Evolutionary conservation across 1,140 invertebrate species (phyloP).

Genomic region (Apis dorsata): DNA sequence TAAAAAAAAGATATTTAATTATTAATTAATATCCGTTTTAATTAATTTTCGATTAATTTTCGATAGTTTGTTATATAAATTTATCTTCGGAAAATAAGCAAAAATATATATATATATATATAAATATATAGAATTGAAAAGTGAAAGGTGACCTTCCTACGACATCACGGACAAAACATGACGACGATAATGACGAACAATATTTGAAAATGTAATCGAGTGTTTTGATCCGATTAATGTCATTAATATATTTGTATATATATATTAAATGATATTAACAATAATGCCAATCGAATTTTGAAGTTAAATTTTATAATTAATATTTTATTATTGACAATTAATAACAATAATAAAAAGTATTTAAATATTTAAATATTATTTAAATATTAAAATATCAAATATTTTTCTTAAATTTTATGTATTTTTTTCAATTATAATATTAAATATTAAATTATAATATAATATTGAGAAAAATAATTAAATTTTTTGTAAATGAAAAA

Average conservation of each 20-base stretch:
- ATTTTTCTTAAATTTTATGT: not conserved
- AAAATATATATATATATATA: not conserved
- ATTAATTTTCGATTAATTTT: not conserved
- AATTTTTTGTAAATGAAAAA: not conserved
- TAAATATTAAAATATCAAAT: not conserved
- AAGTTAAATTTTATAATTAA: not conserved
- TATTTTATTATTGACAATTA: not conserved
- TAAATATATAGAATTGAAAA: slow-evolving; percentile 28
- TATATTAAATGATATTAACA: not conserved
- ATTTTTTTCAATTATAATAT: not conserved
- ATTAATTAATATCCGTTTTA: not conserved
- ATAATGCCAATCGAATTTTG: not conserved
- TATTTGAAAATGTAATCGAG: not conserved
- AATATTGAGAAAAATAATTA: not conserved
- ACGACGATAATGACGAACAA: not conserved
- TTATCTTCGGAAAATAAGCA: not conserved
- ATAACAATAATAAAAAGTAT: not conserved
- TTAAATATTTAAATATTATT: not conserved
- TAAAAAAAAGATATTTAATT: not conserved
- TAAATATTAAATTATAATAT: not conserved
- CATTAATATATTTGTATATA: too few species aligned
- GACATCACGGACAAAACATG: not conserved
- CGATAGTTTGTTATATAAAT: not conserved
- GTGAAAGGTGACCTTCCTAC: slow-evolving; percentile 26
- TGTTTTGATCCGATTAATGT: not conserved